Evolutionary conservation across 2,888 invertebrate genomes (phyloP), one percentile per base, ranked within the genome.

Genomic region (Hofmannophila pseudospretella): DNA sequence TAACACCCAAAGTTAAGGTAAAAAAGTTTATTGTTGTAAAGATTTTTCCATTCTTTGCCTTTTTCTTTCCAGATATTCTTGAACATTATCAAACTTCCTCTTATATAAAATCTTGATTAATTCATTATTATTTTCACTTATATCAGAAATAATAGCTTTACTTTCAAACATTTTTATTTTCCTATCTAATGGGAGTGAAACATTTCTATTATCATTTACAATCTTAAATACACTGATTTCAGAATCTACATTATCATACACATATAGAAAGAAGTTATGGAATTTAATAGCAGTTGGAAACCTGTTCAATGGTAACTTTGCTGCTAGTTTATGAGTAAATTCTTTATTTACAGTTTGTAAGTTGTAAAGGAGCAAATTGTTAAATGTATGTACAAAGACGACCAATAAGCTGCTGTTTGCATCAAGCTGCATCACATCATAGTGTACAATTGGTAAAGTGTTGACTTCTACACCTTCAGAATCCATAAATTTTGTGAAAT

Each of bases 71-170:
- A 92, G 89, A 74, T 94, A 95, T 54, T 94, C 94, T 64, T 92
- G 91, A 5, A 94, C 90, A 87, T 94, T 94, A 67, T 95, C 94
- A 81, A 89, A 94, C 58, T 91, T 94, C 54, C 93, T 90, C 71
- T 94, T 95, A 56, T 93, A 94, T 53, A 94, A 88, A 36, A 90
- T 65, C 38, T 89, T 89, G 29, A 91, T 79, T 4, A 58, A 50
- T 29, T 78, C 72, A 44, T 70, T 54, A 51, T 54, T 63, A 39
- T 55, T 52, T 49, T 55, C 37, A 53, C 56, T 13, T 45, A 39
- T 31, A 54, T 63, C 39, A 28, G 71, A 38, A 28, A 47, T 40
- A 12, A 77, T 44, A 1, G 41, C 45, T 11, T 65, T 44, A 53
- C 75, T 72, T 29, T 49, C 57, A 36, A 81, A 84, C 50, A 74